These are phyloP conservation scores for Odontomachus brunneus DNA, from an alignment of 1,140 invertebrate genomes.

Conservation along the genomic window DNA sequence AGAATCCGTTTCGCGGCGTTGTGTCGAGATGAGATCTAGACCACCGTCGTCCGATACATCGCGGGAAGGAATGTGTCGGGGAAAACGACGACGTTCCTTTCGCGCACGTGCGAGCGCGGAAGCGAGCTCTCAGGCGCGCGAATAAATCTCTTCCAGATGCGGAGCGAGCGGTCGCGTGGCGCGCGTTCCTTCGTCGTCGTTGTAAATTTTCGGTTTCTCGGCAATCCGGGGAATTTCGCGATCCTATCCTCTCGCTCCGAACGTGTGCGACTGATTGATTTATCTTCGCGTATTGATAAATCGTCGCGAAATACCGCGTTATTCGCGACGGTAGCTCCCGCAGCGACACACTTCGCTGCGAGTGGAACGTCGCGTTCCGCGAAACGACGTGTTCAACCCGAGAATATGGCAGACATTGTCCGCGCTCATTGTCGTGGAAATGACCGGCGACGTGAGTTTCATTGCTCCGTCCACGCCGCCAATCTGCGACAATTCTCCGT, in stretches of 20 bases:
- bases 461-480: constrained; percentile 19
- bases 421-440: neutral
- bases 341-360: too few relatives aligned
- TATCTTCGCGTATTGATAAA: too few relatives aligned
- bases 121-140: neutral
- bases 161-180: neutral
- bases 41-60: constrained; percentile 7
- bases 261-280: neutral
- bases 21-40: constrained; percentile 18
- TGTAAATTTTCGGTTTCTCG: neutral
- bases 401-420: neutral
- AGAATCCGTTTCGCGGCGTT: constrained; percentile 16
- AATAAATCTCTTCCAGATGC: constrained; percentile 36
- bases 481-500: constrained; percentile 31
- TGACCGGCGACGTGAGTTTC: constrained; percentile 9
- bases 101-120: constrained; percentile 19
- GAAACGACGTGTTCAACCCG: neutral
- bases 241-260: neutral
- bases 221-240: too few relatives aligned
- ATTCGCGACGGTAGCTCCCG: too few relatives aligned
- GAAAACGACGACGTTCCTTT: constrained; percentile 25
- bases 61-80: constrained; percentile 23
- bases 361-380: too few relatives aligned
- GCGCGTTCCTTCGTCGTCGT: neutral
- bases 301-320: too few relatives aligned